phyloP scores from a whole-genome alignment of 2,113 vertebrate genomes.

The Balaenoptera acutorostrata region DNA sequence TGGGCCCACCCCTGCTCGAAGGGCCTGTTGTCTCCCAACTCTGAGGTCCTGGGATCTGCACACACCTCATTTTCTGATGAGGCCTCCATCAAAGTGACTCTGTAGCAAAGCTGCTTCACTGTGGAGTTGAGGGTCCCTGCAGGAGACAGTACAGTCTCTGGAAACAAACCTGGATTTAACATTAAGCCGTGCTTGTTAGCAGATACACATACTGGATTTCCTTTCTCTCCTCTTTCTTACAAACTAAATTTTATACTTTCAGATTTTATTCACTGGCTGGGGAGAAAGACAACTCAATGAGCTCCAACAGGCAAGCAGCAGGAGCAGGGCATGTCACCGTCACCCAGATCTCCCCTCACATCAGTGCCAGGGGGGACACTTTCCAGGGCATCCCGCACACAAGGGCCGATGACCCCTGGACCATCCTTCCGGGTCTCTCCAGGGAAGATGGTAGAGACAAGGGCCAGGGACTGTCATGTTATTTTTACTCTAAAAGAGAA shows the following conservation, averaged over 20 bases:
- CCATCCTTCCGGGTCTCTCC: no score
- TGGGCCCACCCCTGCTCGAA: neutral
- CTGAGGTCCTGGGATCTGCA: neutral
- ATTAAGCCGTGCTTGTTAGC: neutral
- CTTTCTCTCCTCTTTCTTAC: neutral
- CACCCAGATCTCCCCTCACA: neutral
- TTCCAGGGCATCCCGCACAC: accelerated
- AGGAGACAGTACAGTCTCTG: neutral
- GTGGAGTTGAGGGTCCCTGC: neutral
- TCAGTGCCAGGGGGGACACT: neutral
- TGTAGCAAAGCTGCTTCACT: neutral
- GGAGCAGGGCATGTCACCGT: neutral
- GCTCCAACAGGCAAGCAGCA: neutral
- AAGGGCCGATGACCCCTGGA: accelerated
- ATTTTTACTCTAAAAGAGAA: neutral
- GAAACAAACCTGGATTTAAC: neutral
- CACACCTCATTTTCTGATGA: neutral
- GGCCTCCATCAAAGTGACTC: neutral
- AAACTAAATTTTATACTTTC: neutral
- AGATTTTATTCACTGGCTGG: neutral
- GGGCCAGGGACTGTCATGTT: neutral
- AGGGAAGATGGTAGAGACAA: neutral
- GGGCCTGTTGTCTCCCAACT: neutral
- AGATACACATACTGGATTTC: neutral
- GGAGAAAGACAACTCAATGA: neutral